A percentile compares a stretch with the other conserved stretches of the same genome.
Conservation (phyloP, 2,888 invertebrate species). For the Smittia aterrima region DNA sequence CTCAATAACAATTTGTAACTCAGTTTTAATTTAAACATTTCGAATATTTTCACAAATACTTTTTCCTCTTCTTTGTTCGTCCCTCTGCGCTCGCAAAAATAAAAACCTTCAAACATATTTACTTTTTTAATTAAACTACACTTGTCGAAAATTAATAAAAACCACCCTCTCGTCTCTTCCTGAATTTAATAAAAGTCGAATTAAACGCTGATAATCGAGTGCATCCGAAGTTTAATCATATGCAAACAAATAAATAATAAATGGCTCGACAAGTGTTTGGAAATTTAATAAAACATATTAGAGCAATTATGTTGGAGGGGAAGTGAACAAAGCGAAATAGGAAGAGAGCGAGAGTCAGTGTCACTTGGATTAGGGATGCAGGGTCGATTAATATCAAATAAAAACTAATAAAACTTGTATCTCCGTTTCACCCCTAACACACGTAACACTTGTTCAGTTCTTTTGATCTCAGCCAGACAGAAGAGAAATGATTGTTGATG, state of each 20-base stretch:
- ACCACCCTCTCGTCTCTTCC: background rate
- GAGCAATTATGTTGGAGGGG: constrained; percentile 18
- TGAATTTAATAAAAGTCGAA: constrained; percentile 36
- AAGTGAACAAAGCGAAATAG: background rate
- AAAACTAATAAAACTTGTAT: constrained; percentile 31
- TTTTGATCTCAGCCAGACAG: background rate
- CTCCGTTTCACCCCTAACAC: background rate
- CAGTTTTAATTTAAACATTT: background rate
- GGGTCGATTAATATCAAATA: constrained; percentile 41
- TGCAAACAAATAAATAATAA: constrained; percentile 37
- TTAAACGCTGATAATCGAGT: constrained; percentile 8
- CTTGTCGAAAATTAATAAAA: constrained; percentile 27
- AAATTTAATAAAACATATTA: constrained; percentile 40
- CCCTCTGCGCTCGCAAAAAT: no score
- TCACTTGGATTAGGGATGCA: background rate
- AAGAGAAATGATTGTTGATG: background rate
- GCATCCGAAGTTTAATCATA: constrained; percentile 19
- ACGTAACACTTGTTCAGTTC: constrained; percentile 6
- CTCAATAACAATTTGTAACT: no score
- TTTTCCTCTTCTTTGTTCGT: background rate
- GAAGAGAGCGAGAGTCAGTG: no score
- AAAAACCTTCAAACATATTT: constrained; percentile 16
- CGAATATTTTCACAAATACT: background rate
- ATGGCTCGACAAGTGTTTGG: constrained; percentile 25
- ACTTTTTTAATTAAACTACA: constrained; percentile 33